A percentile compares a stretch with the other conserved stretches of the same genome.
phyloP scores from a whole-genome alignment of 2,888 invertebrate species.

The Salpingus planirostris region DNA sequence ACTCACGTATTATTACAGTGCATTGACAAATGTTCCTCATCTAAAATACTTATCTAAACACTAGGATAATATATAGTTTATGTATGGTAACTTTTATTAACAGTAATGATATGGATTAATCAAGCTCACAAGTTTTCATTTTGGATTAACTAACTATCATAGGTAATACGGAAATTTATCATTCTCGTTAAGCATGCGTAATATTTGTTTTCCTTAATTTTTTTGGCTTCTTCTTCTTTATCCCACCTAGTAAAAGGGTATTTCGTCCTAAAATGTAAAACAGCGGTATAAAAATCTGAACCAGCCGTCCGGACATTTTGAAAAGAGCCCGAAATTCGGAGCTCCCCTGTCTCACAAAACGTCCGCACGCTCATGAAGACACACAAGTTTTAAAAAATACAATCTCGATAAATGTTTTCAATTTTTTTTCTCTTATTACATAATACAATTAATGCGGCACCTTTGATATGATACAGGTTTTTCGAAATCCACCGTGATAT shows the following conservation, averaged over 20 bases:
- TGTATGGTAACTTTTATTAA: too few species aligned
- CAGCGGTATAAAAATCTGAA: too few species aligned
- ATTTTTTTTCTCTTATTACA: too few species aligned
- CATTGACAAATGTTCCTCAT: conserved; percentile 29
- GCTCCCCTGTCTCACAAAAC: conserved; percentile 28
- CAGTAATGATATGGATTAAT: conserved; percentile 31
- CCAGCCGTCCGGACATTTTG: too few species aligned
- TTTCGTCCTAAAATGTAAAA: too few species aligned
- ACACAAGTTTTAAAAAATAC: conserved; percentile 7
- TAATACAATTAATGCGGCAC: conserved; percentile 38
- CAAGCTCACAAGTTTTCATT: conserved; percentile 31
- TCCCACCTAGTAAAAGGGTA: too few species aligned
- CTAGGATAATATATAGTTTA: conserved; percentile 14
- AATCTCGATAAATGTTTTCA: too few species aligned
- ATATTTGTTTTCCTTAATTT: too few species aligned
- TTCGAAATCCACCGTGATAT: conserved; percentile 36
- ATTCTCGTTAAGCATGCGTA: too few species aligned
- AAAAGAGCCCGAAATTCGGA: conserved; percentile 15
- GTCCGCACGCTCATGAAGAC: conserved; percentile 8
- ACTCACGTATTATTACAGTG: conserved; percentile 28
- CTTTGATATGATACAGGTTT: conserved; percentile 28
- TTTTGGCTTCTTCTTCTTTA: too few species aligned
- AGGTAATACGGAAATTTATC: too few species aligned
- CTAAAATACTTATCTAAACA: conserved; percentile 8
- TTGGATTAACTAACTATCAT: too few species aligned